Base-by-base conservation (phyloP, 2,888 invertebrate species). In the Eupithecia pulchellata region DNA sequence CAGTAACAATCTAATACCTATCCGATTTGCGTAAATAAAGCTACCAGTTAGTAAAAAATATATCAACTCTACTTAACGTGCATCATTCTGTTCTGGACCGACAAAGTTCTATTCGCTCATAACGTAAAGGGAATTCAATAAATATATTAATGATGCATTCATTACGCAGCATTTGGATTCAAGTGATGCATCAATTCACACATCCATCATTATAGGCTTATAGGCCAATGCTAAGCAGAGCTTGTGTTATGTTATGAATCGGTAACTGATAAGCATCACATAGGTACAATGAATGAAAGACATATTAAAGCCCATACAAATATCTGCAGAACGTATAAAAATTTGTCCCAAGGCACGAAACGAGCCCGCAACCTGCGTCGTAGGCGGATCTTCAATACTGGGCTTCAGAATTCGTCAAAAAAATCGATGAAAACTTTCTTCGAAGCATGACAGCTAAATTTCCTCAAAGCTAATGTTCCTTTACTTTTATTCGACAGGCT, bases 401-500 rank as follows among this genome's bases (percentile, higher is more conserved):
- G 9, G 20, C 9, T 20, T 9, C 9, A 47, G 0, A 9, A 20
- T 3, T 2, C 36, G 9, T 20, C 47, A 47, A 20, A 47, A 47
- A 20, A n/a, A 47, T 20, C 9, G 4, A 42, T 42, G 11, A 47
- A 47, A 47, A 20, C 29, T 57, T 27, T 42, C 6, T 29, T 17
- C 6, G 29, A 29, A 57, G 52, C 13, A 13, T 52, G 72, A 69
- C 69, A 66, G 75, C 52, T 64, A 73, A 65, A 52, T 71, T 62
- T 69, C 66, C 52, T 55, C 52, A 69, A 67, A 66, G 17, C n/a
- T 29, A 30, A n/a, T 32, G 32, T 11, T 9, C 64, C 55, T 66
- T 73, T 70, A 69, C 73, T 77, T 74, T 75, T 71, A 72, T 72
- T 75, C 71, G 71, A 36, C 94, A 97, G 95, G 97, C 98, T 52